A percentile compares a stretch with the other conserved stretches of the same genome.
Conservation (phyloP, 2,888 invertebrate genomes). For the Watsonalla binaria region DNA sequence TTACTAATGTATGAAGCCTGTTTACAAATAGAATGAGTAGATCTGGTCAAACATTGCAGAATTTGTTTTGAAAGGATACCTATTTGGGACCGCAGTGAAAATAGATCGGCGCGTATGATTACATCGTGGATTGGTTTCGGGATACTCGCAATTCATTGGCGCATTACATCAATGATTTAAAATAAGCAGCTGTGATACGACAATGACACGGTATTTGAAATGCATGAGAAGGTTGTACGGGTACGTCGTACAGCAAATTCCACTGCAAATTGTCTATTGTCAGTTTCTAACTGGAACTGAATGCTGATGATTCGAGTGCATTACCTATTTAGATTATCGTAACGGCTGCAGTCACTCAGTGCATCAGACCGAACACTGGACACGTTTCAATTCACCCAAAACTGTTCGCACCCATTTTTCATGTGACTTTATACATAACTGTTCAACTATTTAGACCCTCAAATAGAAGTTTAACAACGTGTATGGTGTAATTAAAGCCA, state of each 20-base stretch:
- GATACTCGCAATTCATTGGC: neutral
- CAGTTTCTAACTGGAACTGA: conserved; percentile 26
- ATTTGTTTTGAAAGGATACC: no score
- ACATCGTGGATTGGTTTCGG: no score
- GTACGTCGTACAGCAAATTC: conserved; percentile 10
- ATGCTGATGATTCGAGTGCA: conserved; percentile 32
- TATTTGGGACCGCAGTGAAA: no score
- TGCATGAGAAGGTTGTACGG: conserved; percentile 4
- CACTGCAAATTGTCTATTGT: conserved; percentile 30
- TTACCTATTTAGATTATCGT: conserved; percentile 38
- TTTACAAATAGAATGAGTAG: neutral
- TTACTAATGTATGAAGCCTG: neutral
- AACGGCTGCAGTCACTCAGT: conserved; percentile 26
- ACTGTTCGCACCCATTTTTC: neutral
- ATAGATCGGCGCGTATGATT: no score
- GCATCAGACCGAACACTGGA: conserved; percentile 22
- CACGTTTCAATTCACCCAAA: neutral
- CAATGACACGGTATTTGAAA: conserved; percentile 2
- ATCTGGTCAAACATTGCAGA: no score
- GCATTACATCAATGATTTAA: no score
- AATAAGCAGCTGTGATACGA: neutral
- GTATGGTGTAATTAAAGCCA: conserved; percentile 8
- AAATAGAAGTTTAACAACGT: neutral
- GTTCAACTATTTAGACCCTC: neutral
- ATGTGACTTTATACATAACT: neutral